Percentiles rank a stretch among this genome's conserved stretches.
phyloP scores from a whole-genome alignment of 2,888 invertebrate genomes.

The Microplitis manilae region DNA sequence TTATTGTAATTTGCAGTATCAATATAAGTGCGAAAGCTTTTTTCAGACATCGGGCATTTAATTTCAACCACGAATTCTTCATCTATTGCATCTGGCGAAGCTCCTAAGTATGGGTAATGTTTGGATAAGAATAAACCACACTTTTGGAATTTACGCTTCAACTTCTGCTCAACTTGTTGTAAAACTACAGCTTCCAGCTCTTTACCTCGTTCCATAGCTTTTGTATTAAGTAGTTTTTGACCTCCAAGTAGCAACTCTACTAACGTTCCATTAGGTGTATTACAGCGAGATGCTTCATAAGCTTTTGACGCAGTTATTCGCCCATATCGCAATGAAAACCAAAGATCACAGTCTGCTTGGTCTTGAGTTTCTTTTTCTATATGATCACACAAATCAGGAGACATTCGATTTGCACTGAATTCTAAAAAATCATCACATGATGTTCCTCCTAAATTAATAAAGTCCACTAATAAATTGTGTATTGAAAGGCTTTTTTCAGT shows the following conservation, averaged over 20 bases:
- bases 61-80: slow-evolving; percentile 21
- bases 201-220: slow-evolving; percentile 27
- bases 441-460: too few species aligned
- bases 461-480: too few species aligned
- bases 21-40: slow-evolving; percentile 15
- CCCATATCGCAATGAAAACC: slow-evolving; percentile 26
- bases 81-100: slow-evolving; percentile 10
- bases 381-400: too few species aligned
- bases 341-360: slow-evolving; percentile 11
- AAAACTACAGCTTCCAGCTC: slow-evolving; percentile 10
- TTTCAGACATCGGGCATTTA: slow-evolving; percentile 18
- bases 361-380: background rate
- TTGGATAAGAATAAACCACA: slow-evolving; percentile 6
- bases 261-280: slow-evolving; percentile 19
- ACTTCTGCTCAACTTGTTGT: background rate
- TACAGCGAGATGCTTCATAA: slow-evolving; percentile 9
- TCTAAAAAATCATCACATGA: too few species aligned
- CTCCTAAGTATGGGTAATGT: background rate
- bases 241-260: slow-evolving; percentile 16
- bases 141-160: slow-evolving; percentile 14
- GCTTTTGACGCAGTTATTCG: slow-evolving; percentile 31
- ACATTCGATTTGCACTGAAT: too few species aligned
- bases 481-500: too few species aligned
- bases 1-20: background rate
- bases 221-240: slow-evolving; percentile 13